Conservation (phyloP, 2,797 vertebrate genomes). For the Paramormyrops hopkinsi region DNA sequence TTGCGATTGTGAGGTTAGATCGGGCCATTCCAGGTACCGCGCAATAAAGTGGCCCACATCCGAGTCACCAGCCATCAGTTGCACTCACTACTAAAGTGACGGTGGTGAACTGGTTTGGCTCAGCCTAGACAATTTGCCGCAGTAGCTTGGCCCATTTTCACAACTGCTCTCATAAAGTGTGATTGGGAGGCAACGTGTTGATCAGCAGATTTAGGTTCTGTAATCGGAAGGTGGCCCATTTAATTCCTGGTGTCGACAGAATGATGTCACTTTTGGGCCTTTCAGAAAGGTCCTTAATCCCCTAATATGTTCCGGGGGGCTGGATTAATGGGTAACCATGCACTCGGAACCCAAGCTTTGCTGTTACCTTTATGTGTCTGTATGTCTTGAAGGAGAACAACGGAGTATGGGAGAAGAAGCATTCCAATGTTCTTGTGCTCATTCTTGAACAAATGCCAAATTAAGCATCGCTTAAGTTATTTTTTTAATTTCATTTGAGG, state of each 20-base stretch:
- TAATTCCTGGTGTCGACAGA: not conserved
- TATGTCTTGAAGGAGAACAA: not conserved
- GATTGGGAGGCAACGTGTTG: not conserved
- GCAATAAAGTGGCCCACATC: not conserved
- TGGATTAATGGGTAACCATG: not conserved
- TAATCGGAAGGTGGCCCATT: not conserved
- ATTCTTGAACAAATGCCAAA: not conserved
- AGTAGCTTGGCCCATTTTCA: not conserved
- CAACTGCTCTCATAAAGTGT: not conserved
- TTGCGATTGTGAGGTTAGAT: not conserved
- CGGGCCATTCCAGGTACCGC: too few relatives aligned
- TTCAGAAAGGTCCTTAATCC: not conserved
- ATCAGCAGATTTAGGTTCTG: not conserved
- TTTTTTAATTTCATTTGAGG: not conserved
- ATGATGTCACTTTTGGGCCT: not conserved
- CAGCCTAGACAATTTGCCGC: not conserved
- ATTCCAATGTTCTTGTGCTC: not conserved
- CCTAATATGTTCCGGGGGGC: not conserved
- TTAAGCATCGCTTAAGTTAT: not conserved
- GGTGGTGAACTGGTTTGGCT: not conserved
- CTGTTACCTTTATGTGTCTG: not conserved
- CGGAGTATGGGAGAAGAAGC: not conserved
- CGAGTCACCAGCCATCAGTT: not conserved
- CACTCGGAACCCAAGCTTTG: not conserved
- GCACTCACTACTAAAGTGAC: not conserved